Evolutionary conservation across 2,888 invertebrate species (phyloP).

Genomic region (Perdita meconis): DNA sequence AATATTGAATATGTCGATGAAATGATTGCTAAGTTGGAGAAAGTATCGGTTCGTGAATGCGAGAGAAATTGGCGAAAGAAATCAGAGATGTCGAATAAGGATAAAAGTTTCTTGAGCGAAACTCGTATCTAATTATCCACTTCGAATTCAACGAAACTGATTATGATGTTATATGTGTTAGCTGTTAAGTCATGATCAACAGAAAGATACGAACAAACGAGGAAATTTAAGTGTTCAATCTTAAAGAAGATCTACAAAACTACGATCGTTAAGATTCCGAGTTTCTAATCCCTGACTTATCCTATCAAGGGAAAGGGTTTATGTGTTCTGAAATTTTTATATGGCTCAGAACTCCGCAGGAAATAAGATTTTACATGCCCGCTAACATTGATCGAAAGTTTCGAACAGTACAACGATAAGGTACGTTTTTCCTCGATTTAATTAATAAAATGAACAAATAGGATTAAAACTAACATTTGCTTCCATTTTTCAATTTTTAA

Average conservation of each 20-base stretch:
- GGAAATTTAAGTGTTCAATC: background rate
- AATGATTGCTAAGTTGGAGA: slow-evolving; percentile 37
- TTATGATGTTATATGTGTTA: background rate
- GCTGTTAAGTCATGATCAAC: background rate
- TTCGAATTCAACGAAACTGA: background rate
- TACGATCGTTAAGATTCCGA: background rate
- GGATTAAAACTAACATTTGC: background rate
- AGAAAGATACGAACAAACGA: background rate
- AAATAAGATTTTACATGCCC: background rate
- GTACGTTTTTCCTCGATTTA: background rate
- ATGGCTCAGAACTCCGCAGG: background rate
- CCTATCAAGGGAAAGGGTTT: slow-evolving; percentile 25
- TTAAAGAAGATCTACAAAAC: too few relatives aligned
- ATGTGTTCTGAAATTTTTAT: background rate
- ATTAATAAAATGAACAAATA: background rate
- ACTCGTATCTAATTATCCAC: slow-evolving; percentile 70
- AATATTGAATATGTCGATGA: background rate
- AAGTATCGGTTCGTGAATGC: slow-evolving; percentile 62
- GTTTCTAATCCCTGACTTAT: slow-evolving; percentile 43
- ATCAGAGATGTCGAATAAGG: slow-evolving; percentile 53
- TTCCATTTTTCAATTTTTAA: background rate
- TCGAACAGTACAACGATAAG: background rate
- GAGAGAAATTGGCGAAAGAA: slow-evolving; percentile 65
- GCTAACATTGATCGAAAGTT: slow-evolving; percentile 20
- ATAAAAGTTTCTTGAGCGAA: slow-evolving; percentile 57